Conservation (phyloP, 2,113 vertebrate species). For the Hippolais icterina region DNA sequence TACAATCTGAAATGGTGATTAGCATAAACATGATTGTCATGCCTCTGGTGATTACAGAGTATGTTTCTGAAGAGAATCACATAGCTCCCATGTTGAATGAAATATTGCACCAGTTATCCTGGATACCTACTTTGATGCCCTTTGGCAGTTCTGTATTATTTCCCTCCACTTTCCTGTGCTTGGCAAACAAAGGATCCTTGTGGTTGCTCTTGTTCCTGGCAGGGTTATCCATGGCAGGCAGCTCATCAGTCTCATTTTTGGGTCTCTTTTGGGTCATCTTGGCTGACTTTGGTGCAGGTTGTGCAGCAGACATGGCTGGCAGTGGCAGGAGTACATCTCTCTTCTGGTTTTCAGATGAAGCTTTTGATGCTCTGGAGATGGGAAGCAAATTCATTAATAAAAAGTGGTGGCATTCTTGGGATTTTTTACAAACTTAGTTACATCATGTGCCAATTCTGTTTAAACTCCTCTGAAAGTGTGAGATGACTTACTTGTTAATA, state of each 20-base stretch:
- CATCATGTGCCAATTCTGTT: neutral
- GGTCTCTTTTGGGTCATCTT: slow-evolving; percentile 70
- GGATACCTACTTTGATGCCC: slow-evolving; percentile 65
- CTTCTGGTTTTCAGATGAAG: slow-evolving; percentile 65
- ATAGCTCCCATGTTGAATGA: fast-evolving
- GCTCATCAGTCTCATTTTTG: slow-evolving; percentile 43
- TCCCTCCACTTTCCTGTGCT: slow-evolving; percentile 77
- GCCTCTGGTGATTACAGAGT: neutral
- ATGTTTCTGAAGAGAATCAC: neutral
- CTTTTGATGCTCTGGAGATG: slow-evolving; percentile 66
- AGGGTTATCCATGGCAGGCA: slow-evolving; percentile 16
- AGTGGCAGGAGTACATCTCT: slow-evolving; percentile 42
- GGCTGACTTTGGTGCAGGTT: slow-evolving; percentile 54
- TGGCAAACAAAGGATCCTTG: slow-evolving; percentile 60
- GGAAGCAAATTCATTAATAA: neutral
- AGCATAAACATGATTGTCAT: neutral
- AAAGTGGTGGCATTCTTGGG: no score
- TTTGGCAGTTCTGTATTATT: slow-evolving; percentile 48
- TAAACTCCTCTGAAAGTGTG: neutral
- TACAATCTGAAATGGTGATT: neutral
- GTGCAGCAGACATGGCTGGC: neutral
- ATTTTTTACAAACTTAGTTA: neutral
- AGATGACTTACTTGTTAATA: neutral
- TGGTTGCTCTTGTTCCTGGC: slow-evolving; percentile 53
- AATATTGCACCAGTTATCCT: fast-evolving